These are phyloP conservation scores for Linurgus olivaceus DNA, from an alignment of 2,797 vertebrate species.

Conservation along the genomic window DNA sequence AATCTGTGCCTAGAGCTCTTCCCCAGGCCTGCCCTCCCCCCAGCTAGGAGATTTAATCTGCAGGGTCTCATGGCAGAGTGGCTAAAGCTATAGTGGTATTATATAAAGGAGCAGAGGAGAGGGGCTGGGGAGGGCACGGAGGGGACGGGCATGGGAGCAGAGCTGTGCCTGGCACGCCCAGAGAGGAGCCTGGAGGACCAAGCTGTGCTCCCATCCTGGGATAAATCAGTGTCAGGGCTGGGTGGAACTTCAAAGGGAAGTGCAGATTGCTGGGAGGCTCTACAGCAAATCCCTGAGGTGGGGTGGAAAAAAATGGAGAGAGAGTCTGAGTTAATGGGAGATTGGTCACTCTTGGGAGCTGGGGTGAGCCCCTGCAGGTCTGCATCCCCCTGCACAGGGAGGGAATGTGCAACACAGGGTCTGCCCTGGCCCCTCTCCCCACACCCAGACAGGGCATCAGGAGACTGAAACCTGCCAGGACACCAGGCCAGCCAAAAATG, in stretches of 20 bases:
- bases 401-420: not conserved
- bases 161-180: accelerated
- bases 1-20: constrained; percentile 55
- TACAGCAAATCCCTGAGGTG: not conserved
- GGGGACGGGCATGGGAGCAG: not conserved
- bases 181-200: not conserved
- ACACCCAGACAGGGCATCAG: accelerated
- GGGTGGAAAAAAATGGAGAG: not conserved
- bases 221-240: not conserved
- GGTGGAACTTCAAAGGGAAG: not conserved
- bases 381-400: not conserved
- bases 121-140: constrained; percentile 38
- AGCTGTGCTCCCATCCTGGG: not conserved
- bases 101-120: constrained; percentile 47
- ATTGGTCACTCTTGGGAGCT: not conserved
- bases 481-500: not conserved
- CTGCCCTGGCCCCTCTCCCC: not conserved
- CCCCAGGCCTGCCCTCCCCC: constrained; percentile 12
- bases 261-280: not conserved
- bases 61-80: constrained; percentile 65
- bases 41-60: constrained; percentile 45
- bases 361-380: not conserved
- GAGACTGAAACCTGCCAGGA: not conserved
- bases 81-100: constrained; percentile 65
- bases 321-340: not conserved